These are phyloP conservation scores for Drosophila orosa DNA, from an alignment of 1,140 invertebrate species.

Conservation along the genomic window DNA sequence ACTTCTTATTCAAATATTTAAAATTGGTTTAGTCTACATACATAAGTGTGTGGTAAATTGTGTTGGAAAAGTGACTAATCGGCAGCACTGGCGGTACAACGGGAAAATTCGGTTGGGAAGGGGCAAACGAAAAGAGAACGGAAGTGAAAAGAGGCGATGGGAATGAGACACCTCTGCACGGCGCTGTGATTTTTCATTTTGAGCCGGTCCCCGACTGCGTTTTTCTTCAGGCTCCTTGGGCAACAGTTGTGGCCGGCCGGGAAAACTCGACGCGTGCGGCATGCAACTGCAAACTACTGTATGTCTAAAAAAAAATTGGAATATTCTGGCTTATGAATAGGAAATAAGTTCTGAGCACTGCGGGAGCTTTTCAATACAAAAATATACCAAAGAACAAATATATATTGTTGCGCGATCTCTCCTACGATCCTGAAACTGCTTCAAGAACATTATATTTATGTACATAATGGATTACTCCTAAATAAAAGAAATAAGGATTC, in stretches of 20 bases:
- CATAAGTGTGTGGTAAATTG: not conserved
- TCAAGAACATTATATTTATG: not conserved
- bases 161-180: slow-evolving; percentile 55
- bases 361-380: not conserved
- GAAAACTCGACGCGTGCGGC: slow-evolving; percentile 58
- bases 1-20: not conserved
- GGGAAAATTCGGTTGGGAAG: not conserved
- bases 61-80: not conserved
- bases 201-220: slow-evolving; percentile 21
- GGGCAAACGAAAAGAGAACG: slow-evolving; percentile 4
- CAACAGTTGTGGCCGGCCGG: slow-evolving; percentile 62
- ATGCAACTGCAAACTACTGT: slow-evolving; percentile 70
- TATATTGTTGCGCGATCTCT: not conserved
- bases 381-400: not conserved
- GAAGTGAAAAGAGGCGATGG: slow-evolving; percentile 40
- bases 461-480: not conserved
- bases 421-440: not conserved
- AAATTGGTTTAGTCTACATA: not conserved
- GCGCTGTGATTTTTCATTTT: slow-evolving; percentile 79
- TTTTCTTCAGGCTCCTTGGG: slow-evolving; percentile 50
- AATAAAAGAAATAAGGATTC: too few relatives aligned
- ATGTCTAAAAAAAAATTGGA: slow-evolving; percentile 49
- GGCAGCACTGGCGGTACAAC: not conserved
- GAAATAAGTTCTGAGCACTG: slow-evolving; percentile 36
- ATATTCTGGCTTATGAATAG: slow-evolving; percentile 62